A percentile compares a stretch with the other conserved stretches of the same genome.
These are phyloP conservation scores for Lasiommata megera DNA, from an alignment of 2,888 invertebrate species.

Conservation along the genomic window DNA sequence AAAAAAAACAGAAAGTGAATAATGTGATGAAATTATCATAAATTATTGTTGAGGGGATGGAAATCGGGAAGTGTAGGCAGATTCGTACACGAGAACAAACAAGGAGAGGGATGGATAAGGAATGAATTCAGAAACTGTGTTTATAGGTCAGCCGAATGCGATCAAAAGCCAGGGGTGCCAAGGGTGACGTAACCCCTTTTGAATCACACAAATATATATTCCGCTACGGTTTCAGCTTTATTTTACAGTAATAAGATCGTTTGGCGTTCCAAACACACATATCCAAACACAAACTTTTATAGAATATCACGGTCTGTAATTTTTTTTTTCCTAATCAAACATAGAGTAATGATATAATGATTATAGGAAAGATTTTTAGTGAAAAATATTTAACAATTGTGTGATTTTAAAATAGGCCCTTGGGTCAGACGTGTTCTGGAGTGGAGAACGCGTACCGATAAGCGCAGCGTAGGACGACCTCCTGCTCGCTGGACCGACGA, in stretches of 20 bases:
- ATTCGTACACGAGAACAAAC: constrained; percentile 22
- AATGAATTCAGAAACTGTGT: constrained; percentile 52
- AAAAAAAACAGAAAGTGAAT: constrained; percentile 11
- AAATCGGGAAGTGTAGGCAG: constrained; percentile 18
- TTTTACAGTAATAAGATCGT: constrained; percentile 14
- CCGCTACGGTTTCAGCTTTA: constrained; percentile 3
- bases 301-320: neutral
- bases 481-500: too few species aligned
- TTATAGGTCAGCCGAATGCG: constrained; percentile 73
- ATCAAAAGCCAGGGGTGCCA: constrained; percentile 49
- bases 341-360: too few species aligned
- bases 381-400: too few species aligned
- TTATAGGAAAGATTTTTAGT: too few species aligned
- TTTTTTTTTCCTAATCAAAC: neutral
- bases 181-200: constrained; percentile 35
- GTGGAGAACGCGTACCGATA: too few species aligned
- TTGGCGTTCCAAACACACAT: too few species aligned
- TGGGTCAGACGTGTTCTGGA: too few species aligned
- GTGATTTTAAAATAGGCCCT: too few species aligned
- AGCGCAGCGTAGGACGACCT: too few species aligned
- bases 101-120: constrained; percentile 25
- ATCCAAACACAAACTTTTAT: neutral
- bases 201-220: constrained; percentile 9
- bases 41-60: constrained; percentile 12
- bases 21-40: constrained; percentile 35